Conservation (phyloP, 2,113 vertebrate genomes). For the Mixornis gularis region DNA sequence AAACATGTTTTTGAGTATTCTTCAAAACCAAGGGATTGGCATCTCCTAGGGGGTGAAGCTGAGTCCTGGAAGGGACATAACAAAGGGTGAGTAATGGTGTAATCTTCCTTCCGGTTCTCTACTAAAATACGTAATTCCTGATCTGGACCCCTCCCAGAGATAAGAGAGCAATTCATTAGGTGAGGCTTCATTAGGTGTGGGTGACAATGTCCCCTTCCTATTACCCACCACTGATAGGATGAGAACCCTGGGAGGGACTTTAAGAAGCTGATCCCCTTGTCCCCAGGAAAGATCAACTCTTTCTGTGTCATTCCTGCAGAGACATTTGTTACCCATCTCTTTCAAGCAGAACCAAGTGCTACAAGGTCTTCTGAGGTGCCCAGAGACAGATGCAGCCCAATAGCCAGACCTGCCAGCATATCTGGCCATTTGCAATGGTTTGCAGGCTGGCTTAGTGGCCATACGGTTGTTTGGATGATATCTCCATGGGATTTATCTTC, state of each 20-base stretch:
- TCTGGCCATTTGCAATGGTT: constrained; percentile 53
- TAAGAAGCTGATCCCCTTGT: not conserved
- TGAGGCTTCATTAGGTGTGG: not conserved
- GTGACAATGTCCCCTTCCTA: not conserved
- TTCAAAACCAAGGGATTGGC: not conserved
- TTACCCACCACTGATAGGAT: not conserved
- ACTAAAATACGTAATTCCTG: not conserved
- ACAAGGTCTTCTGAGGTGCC: constrained; percentile 37
- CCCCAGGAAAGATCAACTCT: not conserved
- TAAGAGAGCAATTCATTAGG: not conserved
- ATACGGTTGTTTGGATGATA: constrained; percentile 60
- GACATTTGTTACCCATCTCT: not conserved
- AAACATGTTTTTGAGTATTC: not conserved
- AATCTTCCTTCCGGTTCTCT: not conserved
- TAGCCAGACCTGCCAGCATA: constrained; percentile 22
- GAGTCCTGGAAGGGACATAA: not conserved
- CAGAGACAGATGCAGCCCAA: constrained; percentile 34
- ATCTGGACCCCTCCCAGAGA: not conserved
- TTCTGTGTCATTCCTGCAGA: not conserved
- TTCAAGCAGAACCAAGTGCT: constrained; percentile 3
- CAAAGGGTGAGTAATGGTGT: not conserved
- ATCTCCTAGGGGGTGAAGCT: not conserved
- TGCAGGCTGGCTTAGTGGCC: constrained; percentile 49
- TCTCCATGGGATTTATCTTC: constrained; percentile 60
- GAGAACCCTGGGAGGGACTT: not conserved